phyloP scores from a whole-genome alignment of 2,888 invertebrate species.

The Acleris laterana region DNA sequence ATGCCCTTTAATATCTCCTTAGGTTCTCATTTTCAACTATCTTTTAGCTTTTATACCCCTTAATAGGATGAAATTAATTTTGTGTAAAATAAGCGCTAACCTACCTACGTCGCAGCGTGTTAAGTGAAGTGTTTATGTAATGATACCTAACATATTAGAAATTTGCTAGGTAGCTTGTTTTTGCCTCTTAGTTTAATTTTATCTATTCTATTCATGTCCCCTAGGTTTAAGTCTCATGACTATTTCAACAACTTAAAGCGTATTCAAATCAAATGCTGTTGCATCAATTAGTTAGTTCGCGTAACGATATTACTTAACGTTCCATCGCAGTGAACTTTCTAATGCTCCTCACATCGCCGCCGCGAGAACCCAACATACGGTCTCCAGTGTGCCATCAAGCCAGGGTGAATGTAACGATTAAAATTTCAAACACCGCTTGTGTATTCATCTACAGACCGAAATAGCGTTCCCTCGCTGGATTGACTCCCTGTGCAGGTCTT shows the following conservation, averaged over 20 bases:
- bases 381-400: conserved; percentile 71
- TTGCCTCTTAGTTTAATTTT: neutral
- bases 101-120: neutral
- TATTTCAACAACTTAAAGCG: neutral
- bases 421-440: conserved; percentile 81
- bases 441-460: conserved; percentile 73
- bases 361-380: conserved; percentile 53
- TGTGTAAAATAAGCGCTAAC: neutral
- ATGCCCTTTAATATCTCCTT: conserved; percentile 15
- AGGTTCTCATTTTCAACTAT: conserved; percentile 13
- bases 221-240: neutral
- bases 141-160: neutral
- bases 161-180: neutral
- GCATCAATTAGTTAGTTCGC: conserved; percentile 13
- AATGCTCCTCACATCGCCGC: conserved; percentile 41
- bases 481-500: conserved; percentile 62
- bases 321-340: conserved; percentile 38
- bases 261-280: neutral
- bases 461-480: conserved; percentile 73
- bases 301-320: conserved; percentile 10
- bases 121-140: neutral
- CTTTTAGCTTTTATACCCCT: conserved; percentile 6
- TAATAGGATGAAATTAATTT: conserved; percentile 10
- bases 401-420: conserved; percentile 83
- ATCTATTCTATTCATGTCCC: too few species aligned